These are phyloP conservation scores for Arge pagana DNA, from an alignment of 2,888 invertebrate species.

Conservation along the genomic window DNA sequence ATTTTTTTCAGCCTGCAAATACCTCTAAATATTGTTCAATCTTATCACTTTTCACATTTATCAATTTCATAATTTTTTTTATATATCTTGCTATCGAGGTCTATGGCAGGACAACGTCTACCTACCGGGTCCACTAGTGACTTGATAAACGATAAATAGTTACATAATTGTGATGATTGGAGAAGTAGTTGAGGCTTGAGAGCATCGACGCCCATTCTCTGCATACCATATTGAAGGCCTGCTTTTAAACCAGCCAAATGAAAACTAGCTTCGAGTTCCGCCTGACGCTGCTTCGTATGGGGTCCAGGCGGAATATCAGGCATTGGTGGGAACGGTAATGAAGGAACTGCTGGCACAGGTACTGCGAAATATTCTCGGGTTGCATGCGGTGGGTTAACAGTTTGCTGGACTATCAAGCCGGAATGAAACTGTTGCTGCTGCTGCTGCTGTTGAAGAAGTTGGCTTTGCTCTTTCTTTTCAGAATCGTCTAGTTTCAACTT, in stretches of 20 bases:
- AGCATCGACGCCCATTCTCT: conserved; percentile 33
- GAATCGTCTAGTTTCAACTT: conserved; percentile 49
- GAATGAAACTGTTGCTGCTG: conserved; percentile 43
- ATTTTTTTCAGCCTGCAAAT: no score
- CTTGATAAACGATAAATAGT: conserved; percentile 28
- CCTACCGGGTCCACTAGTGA: no score
- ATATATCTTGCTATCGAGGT: no score
- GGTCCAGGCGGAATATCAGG: conserved; percentile 37
- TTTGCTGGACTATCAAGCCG: conserved; percentile 26
- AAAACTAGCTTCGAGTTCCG: background rate
- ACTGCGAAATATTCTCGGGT: conserved; percentile 45
- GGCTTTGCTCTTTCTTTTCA: conserved; percentile 30
- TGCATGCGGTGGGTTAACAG: conserved; percentile 34
- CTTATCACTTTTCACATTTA: no score
- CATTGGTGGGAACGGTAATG: conserved; percentile 30
- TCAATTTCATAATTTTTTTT: background rate
- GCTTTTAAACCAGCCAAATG: conserved; percentile 38
- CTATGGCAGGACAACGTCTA: no score
- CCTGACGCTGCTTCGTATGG: conserved; percentile 32
- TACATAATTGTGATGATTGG: conserved; percentile 48
- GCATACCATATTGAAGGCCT: conserved; percentile 38
- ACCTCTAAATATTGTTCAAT: no score
- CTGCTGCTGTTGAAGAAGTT: conserved; percentile 49
- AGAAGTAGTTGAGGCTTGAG: conserved; percentile 45
- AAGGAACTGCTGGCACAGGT: conserved; percentile 42